Evolutionary conservation across 2,888 invertebrate species (phyloP), one percentile per base, ranked within the genome.

Genomic region (Stenodera caucasica): DNA sequence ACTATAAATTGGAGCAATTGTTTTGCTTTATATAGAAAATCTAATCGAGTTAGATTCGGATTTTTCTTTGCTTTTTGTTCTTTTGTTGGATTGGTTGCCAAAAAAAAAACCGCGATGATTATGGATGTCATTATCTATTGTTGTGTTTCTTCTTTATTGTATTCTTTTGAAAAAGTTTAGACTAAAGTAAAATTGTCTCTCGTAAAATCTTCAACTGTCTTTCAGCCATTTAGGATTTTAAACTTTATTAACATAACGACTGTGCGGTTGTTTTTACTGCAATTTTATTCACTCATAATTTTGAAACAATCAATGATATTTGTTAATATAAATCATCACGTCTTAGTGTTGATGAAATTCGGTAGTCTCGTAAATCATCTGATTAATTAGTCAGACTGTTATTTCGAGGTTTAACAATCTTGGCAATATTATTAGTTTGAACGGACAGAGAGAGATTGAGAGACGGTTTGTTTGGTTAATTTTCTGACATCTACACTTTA

Each of bases 61-160:
- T n/a, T n/a, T n/a, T n/a, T n/a, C n/a, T n/a, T n/a, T n/a, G n/a
- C n/a, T 21, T 18, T 45, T 11, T 18, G 45, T 45, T 45, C 45
- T 45, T 45, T 45, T 45, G 12, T 37, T n/a, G n/a, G n/a, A n/a
- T n/a, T n/a, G n/a, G 35, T 40, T 45, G 45, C 11, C 18, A 21
- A 21, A 21, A 45, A 21, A 12, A 45, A 21, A 45, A 21, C 12
- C 45, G 45, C 45, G 11, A 45, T 21, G 21, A 45, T 21, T 18
- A 45, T 45, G 45, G 15, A 45, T 45, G 45, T 21, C 45, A 45
- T 45, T 45, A 45, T 45, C 45, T 45, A 45, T 45, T 45, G 45
- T 45, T 45, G 45, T 45, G 11, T 45, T 9, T 11, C 2, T 45
- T 18, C 11, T 18, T 3, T 8, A 18, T 37, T 33, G n/a, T 14